Base-by-base conservation (phyloP, 2,113 vertebrate genomes). In the Vidua chalybeata region DNA sequence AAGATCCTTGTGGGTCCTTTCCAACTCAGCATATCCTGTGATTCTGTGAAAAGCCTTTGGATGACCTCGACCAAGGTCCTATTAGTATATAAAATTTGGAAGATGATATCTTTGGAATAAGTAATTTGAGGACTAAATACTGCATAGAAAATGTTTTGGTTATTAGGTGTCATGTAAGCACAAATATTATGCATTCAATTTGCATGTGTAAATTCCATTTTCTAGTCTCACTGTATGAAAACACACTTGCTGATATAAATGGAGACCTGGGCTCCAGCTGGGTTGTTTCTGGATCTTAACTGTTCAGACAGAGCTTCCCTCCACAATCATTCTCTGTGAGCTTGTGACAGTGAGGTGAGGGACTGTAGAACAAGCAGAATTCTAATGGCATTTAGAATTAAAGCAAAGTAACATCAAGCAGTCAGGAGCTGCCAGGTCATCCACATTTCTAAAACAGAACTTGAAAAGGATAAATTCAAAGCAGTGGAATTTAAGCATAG, bases 311-410 rank as follows among this genome's bases (percentile, higher is more conserved):
- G 43, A 87, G 43, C 35, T 90, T 96, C 94, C 20, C 31, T 77
- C 49, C n/a, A 71, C 68, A 89, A 33, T 72, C 52, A 72, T 89
- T 92, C 61, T 78, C 76, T 49, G 35, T 67, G 59, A 85, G 84
- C 16, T 62, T 84, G 69, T 93, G 85, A 41, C 87, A 83, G 55
- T 72, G 68, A 93, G 79, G 75, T 81, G 79, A 94, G 56, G 79
- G 83, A 90, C 66, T 87, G 24, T 85, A 89, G 37, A 78, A 67
- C 69, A 92, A 92, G 80, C 15, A 75, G 88, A 96, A 96, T 96
- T 97, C 95, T 96, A 97, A 97, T 97, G 80, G 77, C 28, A 48
- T 89, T 91, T 78, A 85, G 77, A 94, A 96, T 93, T 97, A 95
- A 78, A 96, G 80, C 74, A 66, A 64, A 89, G 83, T 68, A 95